These are phyloP conservation scores for Campylomormyrus numenius DNA, from an alignment of 2,113 vertebrate genomes.

Conservation along the genomic window DNA sequence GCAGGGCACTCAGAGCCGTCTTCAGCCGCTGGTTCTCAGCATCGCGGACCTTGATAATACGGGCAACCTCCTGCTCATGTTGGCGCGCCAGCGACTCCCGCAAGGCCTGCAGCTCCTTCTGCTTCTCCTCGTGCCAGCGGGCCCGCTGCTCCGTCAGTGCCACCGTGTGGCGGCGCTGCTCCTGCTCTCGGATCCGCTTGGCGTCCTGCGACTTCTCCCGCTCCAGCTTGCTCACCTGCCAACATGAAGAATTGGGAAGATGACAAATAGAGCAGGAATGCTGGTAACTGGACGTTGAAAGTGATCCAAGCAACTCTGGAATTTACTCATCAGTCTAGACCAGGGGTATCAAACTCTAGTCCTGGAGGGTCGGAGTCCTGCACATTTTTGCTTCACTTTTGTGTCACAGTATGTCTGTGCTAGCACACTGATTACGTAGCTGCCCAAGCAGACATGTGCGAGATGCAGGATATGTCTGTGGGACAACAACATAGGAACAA, in stretches of 20 bases:
- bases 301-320: not conserved
- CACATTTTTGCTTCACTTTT: too few relatives aligned
- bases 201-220: constrained; percentile 95
- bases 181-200: constrained; percentile 86
- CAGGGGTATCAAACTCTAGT: too few relatives aligned
- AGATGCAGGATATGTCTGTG: not conserved
- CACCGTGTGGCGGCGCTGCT: constrained; percentile 93
- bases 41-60: constrained; percentile 88
- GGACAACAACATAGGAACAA: not conserved
- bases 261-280: not conserved
- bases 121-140: constrained; percentile 96
- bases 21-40: constrained; percentile 90
- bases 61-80: constrained; percentile 87
- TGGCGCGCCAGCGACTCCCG: constrained; percentile 89
- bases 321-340: not conserved
- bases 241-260: not conserved
- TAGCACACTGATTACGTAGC: not conserved
- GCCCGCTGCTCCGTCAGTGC: constrained; percentile 86
- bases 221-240: constrained; percentile 86
- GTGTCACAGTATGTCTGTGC: not conserved
- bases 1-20: constrained; percentile 74
- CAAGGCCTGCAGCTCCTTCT: constrained; percentile 87
- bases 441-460: not conserved
- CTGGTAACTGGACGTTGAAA: not conserved
- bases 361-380: too few relatives aligned